Conservation (phyloP, 2,888 invertebrate species). For the Drosophila antonietae region DNA sequence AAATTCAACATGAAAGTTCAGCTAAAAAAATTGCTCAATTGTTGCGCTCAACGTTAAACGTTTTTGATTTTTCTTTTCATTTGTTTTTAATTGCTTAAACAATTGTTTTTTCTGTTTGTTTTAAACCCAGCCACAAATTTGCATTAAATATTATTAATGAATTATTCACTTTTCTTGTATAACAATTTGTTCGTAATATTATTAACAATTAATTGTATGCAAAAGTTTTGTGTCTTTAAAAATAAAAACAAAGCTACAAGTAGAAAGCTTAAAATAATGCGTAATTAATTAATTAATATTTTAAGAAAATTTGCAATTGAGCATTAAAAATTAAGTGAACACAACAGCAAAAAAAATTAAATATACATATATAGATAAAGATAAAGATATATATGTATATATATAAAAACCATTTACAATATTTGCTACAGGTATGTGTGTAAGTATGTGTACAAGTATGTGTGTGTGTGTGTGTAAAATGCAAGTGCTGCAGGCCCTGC, state of each 20-base stretch:
- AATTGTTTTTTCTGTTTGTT: slow-evolving; percentile 9
- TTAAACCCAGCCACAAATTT: slow-evolving; percentile 27
- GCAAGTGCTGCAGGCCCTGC: slow-evolving; percentile 56
- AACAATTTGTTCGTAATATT: slow-evolving; percentile 59
- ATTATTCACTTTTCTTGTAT: slow-evolving; percentile 19
- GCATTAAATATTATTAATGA: slow-evolving; percentile 18
- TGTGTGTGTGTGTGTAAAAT: slow-evolving; percentile 37
- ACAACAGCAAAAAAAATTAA: slow-evolving; percentile 53
- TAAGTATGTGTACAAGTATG: slow-evolving; percentile 20
- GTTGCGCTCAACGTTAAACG: slow-evolving; percentile 68
- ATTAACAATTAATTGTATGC: slow-evolving; percentile 55
- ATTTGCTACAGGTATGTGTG: slow-evolving; percentile 63
- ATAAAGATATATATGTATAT: background rate
- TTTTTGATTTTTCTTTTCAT: slow-evolving; percentile 45
- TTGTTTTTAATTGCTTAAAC: slow-evolving; percentile 43
- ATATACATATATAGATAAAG: slow-evolving; percentile 3
- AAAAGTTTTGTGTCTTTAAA: slow-evolving; percentile 20
- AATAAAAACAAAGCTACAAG: slow-evolving; percentile 37
- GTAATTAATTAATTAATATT: slow-evolving; percentile 50
- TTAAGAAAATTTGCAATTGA: slow-evolving; percentile 34
- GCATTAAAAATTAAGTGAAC: slow-evolving; percentile 63
- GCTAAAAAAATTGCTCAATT: slow-evolving; percentile 73
- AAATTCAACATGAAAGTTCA: slow-evolving; percentile 70
- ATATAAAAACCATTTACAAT: slow-evolving; percentile 61
- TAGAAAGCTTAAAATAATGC: slow-evolving; percentile 32